Evolutionary conservation across 2,888 invertebrate genomes (phyloP).

Genomic region (Tanytarsus gracilentus): DNA sequence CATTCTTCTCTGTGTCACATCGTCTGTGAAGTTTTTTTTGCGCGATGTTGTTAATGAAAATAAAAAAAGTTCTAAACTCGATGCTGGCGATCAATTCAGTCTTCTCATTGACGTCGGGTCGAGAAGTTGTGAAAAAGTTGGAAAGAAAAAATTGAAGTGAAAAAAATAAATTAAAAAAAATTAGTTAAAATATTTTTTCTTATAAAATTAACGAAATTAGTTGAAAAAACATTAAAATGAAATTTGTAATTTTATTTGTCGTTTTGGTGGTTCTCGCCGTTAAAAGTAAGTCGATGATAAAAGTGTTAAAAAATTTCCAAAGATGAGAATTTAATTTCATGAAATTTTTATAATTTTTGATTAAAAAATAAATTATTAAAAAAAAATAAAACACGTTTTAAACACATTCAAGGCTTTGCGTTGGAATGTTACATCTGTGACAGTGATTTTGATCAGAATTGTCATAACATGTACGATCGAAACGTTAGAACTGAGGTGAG

Average conservation of each 20-base stretch:
- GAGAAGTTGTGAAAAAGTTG: too few species aligned
- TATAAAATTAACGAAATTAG: not conserved
- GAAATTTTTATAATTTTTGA: slow-evolving; percentile 2
- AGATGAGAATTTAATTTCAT: not conserved
- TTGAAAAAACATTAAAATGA: slow-evolving; percentile 11
- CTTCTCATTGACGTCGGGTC: not conserved
- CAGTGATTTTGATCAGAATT: slow-evolving; percentile 13
- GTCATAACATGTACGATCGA: slow-evolving; percentile 24
- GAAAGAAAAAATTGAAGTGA: too few species aligned
- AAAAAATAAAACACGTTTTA: too few species aligned
- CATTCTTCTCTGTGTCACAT: too few species aligned
- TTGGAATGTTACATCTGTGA: slow-evolving; percentile 24
- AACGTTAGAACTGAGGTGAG: slow-evolving; percentile 21
- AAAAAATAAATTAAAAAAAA: too few species aligned
- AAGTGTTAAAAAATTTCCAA: slow-evolving; percentile 5
- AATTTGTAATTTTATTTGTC: slow-evolving; percentile 1
- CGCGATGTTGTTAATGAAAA: too few species aligned
- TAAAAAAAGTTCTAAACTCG: too few species aligned
- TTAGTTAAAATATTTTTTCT: not conserved
- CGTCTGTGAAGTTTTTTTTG: too few species aligned
- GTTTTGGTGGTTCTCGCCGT: slow-evolving; percentile 3
- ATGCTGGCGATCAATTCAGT: too few species aligned
- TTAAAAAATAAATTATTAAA: too few species aligned
- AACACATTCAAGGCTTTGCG: slow-evolving; percentile 25
- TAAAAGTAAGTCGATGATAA: slow-evolving; percentile 23